phyloP scores from a whole-genome alignment of 2,797 vertebrate genomes.

The Gobionotothen gibberifrons region DNA sequence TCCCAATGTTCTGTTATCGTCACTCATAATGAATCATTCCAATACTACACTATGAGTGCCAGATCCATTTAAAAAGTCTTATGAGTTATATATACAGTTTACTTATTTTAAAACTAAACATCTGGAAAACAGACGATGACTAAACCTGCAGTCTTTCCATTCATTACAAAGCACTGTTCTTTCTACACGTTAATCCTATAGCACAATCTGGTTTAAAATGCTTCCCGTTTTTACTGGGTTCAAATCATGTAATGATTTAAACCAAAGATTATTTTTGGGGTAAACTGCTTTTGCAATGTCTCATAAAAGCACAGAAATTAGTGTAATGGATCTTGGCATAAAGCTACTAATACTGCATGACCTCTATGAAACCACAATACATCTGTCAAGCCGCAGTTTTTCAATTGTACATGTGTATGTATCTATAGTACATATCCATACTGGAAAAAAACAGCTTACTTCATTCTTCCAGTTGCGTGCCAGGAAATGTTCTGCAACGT shows the following conservation, averaged over 20 bases:
- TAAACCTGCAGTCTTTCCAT: not conserved
- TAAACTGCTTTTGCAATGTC: constrained; percentile 8
- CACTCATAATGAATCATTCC: constrained; percentile 13
- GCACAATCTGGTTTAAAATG: not conserved
- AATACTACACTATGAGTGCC: not conserved
- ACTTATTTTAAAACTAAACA: not conserved
- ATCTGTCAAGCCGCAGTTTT: constrained; percentile 11
- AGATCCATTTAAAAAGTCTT: not conserved
- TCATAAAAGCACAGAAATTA: constrained; percentile 2
- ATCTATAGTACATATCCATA: not conserved
- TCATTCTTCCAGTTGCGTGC: constrained; percentile 98
- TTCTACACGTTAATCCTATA: not conserved
- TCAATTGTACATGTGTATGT: constrained; percentile 6
- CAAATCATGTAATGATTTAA: not conserved
- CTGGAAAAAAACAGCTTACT: constrained; percentile 76
- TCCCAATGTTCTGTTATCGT: not conserved
- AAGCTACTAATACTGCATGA: constrained; percentile 8
- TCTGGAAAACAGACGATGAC: not conserved
- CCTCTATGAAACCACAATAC: constrained; percentile 10
- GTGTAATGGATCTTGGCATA: constrained; percentile 29
- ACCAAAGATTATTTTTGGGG: not conserved
- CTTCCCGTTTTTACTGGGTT: not conserved
- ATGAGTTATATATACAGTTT: not conserved
- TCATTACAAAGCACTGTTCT: not conserved
- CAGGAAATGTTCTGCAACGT: constrained; percentile 98